Evolutionary conservation across 1,140 invertebrate species (phyloP).

Genomic region (Euwallacea similis): DNA sequence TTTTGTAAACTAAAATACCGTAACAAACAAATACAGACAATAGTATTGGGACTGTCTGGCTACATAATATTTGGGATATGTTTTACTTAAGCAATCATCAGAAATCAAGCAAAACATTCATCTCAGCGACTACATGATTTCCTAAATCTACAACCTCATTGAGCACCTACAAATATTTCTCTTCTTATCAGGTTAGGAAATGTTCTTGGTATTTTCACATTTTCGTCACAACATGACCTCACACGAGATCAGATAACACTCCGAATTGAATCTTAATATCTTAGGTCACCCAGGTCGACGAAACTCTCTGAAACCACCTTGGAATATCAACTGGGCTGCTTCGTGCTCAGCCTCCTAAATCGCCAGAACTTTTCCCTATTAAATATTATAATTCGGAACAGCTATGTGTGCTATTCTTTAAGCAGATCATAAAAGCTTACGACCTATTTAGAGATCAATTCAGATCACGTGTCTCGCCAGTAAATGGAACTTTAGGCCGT

Average conservation of each 20-base stretch:
- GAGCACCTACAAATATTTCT: no score
- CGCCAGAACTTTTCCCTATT: slow-evolving; percentile 32
- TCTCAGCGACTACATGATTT: no score
- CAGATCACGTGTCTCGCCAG: slow-evolving; percentile 31
- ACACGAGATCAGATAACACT: slow-evolving; percentile 33
- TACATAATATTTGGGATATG: no score
- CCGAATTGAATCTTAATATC: slow-evolving; percentile 30
- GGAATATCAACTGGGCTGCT: slow-evolving; percentile 40
- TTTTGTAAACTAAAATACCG: no score
- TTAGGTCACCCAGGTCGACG: slow-evolving; percentile 30
- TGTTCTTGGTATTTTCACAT: slow-evolving; percentile 24
- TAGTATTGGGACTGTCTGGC: no score
- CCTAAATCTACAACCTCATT: no score
- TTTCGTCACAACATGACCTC: slow-evolving; percentile 26
- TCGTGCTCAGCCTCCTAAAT: slow-evolving; percentile 44
- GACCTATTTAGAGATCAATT: slow-evolving; percentile 40
- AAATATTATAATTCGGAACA: slow-evolving; percentile 44
- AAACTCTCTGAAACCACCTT: slow-evolving; percentile 22
- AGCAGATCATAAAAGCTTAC: slow-evolving; percentile 41
- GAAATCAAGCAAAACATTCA: no score
- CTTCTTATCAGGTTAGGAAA: no score
- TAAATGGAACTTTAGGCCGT: slow-evolving; percentile 19
- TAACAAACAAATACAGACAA: no score
- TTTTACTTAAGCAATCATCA: no score
- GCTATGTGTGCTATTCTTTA: slow-evolving; percentile 44